Percentiles rank a stretch among this genome's conserved stretches.
Conservation (phyloP, 2,888 invertebrate genomes). For the Oscheius sp. region DNA sequence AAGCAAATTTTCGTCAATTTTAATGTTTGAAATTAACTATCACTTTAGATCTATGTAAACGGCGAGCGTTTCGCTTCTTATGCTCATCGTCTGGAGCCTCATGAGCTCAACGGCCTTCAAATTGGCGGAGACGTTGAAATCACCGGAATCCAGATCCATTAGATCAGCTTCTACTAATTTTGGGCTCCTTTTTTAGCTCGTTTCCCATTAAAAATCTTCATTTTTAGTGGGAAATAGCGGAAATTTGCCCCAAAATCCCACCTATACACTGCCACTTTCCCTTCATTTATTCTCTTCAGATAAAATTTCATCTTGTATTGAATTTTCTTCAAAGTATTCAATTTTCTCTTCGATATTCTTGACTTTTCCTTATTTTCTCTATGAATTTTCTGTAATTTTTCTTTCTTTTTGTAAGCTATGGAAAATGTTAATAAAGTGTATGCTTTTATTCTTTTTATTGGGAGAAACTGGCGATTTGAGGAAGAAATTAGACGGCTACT, state of each 20-base stretch:
- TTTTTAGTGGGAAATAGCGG: background rate
- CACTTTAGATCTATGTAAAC: constrained; percentile 72
- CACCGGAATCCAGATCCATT: constrained; percentile 67
- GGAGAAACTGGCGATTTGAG: too few relatives aligned
- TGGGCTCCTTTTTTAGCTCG: background rate
- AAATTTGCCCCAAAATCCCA: background rate
- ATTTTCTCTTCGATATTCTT: too few relatives aligned
- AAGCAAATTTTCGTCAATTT: too few relatives aligned
- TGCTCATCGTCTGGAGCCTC: constrained; percentile 72
- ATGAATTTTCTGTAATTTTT: too few relatives aligned
- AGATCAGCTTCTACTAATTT: constrained; percentile 33
- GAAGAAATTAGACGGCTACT: too few relatives aligned
- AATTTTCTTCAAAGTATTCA: background rate
- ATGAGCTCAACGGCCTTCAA: constrained; percentile 71
- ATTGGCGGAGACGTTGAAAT: constrained; percentile 72
- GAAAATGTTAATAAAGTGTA: too few relatives aligned
- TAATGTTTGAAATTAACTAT: background rate
- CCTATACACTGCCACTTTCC: constrained; percentile 13
- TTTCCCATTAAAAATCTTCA: background rate
- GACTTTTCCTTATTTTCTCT: too few relatives aligned
- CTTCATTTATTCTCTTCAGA: background rate
- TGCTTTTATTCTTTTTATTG: too few relatives aligned
- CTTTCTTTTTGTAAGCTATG: too few relatives aligned
- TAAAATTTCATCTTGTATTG: background rate
- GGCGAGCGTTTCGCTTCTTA: constrained; percentile 73